A percentile compares a stretch with the other conserved stretches of the same genome.
Evolutionary conservation across 2,113 vertebrate genomes (phyloP).

Genomic region (Caracal caracal): DNA sequence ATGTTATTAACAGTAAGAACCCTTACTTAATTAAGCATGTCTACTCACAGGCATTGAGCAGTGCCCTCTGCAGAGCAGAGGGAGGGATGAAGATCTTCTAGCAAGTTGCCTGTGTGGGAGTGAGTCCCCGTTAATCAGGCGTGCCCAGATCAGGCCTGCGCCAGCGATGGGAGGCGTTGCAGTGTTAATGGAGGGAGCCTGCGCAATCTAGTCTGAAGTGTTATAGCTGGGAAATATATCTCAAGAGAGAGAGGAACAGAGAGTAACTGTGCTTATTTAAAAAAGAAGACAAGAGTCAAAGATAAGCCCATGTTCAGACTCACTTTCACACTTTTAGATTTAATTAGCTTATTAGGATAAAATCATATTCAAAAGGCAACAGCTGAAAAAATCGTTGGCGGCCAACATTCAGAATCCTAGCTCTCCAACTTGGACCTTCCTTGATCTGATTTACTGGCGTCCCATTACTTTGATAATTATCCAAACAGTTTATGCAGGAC

Average conservation of each 20-base stretch:
- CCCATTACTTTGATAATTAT: neutral
- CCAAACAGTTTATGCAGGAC: neutral
- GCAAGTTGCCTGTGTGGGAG: neutral
- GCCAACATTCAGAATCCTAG: neutral
- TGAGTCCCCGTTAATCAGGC: neutral
- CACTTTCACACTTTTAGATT: slow-evolving; percentile 60
- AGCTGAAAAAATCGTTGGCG: slow-evolving; percentile 30
- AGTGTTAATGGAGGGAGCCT: neutral
- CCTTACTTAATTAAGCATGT: slow-evolving; percentile 63
- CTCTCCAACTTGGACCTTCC: neutral
- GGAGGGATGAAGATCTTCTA: neutral
- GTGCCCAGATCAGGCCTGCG: neutral
- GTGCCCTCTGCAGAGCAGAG: slow-evolving; percentile 16
- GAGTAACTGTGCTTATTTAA: slow-evolving; percentile 21
- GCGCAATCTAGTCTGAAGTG: slow-evolving; percentile 60
- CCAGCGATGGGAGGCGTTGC: neutral
- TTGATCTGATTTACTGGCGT: neutral
- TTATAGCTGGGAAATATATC: neutral
- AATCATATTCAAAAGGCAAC: slow-evolving; percentile 60
- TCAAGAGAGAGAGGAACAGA: slow-evolving; percentile 37
- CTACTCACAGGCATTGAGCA: neutral
- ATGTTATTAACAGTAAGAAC: slow-evolving; percentile 65
- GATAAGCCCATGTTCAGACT: slow-evolving; percentile 36
- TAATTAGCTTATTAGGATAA: slow-evolving; percentile 74
- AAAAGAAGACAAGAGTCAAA: slow-evolving; percentile 60